Percentiles rank a stretch among this genome's conserved stretches.
Evolutionary conservation across 1,140 invertebrate genomes (phyloP).

Genomic region (Druon quercuslanigerum): DNA sequence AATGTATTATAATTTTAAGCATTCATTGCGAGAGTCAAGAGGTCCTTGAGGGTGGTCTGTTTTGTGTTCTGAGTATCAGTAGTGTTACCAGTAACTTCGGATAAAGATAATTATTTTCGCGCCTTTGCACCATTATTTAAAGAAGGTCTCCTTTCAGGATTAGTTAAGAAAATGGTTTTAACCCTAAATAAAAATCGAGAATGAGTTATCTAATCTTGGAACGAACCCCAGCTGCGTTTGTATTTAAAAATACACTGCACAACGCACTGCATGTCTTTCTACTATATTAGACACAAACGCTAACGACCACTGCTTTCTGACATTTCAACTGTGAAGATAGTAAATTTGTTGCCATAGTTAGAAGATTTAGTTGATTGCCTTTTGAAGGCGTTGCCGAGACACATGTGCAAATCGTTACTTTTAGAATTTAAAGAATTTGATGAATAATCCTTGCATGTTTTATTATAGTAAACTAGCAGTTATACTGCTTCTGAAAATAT

Average conservation of each 20-base stretch:
- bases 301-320: slow-evolving; percentile 20
- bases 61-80: neutral
- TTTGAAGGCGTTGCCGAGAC: neutral
- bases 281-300: neutral
- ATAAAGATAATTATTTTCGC: slow-evolving; percentile 3
- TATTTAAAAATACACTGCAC: slow-evolving; percentile 50
- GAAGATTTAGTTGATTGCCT: neutral
- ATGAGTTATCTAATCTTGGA: slow-evolving; percentile 55
- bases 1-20: slow-evolving; percentile 25
- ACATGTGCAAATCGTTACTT: neutral
- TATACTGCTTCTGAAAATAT: too few species aligned
- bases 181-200: slow-evolving; percentile 12
- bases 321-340: slow-evolving; percentile 17
- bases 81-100: neutral
- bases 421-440: too few species aligned
- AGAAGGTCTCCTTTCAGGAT: neutral
- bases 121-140: slow-evolving; percentile 21
- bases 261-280: slow-evolving; percentile 19
- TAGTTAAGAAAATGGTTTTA: slow-evolving; percentile 10
- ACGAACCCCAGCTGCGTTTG: slow-evolving; percentile 47
- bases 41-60: neutral
- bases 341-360: neutral
- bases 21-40: slow-evolving; percentile 11
- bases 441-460: too few species aligned
- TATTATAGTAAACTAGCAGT: too few species aligned